These are phyloP conservation scores for Dromius quadrimaculatus DNA, from an alignment of 2,888 invertebrate genomes.

Conservation along the genomic window DNA sequence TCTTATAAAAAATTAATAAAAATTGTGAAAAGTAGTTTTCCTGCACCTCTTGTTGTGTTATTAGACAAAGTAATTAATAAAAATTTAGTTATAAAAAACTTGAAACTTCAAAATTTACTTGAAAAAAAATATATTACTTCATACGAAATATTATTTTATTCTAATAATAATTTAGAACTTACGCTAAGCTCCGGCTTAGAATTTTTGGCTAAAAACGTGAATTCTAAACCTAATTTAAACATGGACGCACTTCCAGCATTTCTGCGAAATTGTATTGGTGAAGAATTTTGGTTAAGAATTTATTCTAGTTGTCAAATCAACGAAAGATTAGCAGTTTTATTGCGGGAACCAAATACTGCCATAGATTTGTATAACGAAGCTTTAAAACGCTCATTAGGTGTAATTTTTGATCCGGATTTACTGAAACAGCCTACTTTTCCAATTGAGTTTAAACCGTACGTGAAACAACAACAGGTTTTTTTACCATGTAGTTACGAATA, in stretches of 20 bases:
- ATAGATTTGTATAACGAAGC: conserved; percentile 77
- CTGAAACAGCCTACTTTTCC: conserved; percentile 75
- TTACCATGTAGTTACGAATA: conserved; percentile 77
- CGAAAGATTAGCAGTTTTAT: conserved; percentile 65
- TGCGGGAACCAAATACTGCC: conserved; percentile 72
- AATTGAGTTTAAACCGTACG: conserved; percentile 72
- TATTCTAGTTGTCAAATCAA: conserved; percentile 64
- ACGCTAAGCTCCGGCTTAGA: conserved; percentile 56
- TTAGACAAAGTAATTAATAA: conserved; percentile 11
- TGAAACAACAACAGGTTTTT: conserved; percentile 67
- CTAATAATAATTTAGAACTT: conserved; percentile 59
- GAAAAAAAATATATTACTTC: conserved; percentile 67
- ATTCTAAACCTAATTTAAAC: conserved; percentile 68
- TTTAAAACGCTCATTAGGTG: conserved; percentile 72
- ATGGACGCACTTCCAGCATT: conserved; percentile 71
- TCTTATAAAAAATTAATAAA: not conserved
- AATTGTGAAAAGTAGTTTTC: conserved; percentile 52
- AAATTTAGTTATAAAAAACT: conserved; percentile 7
- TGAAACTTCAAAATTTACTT: not conserved
- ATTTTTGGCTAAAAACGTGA: conserved; percentile 68
- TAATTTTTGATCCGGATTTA: conserved; percentile 72
- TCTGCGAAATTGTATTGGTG: conserved; percentile 71
- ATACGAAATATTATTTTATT: conserved; percentile 64
- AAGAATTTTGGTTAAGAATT: conserved; percentile 74
- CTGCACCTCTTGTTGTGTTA: conserved; percentile 8